Evolutionary conservation across 2,888 invertebrate genomes (phyloP).

Genomic region (Acronicta psi): DNA sequence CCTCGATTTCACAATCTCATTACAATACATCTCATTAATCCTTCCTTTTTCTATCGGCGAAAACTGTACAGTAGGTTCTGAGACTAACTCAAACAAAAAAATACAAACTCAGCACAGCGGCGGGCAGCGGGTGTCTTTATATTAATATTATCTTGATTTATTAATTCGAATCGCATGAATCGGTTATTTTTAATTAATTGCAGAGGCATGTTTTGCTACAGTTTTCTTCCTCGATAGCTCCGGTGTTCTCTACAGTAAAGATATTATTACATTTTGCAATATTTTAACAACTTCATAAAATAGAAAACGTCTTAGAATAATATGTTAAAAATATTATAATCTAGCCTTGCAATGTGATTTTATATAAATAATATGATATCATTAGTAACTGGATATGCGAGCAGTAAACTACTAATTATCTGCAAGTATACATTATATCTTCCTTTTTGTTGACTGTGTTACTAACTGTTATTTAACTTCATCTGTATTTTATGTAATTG

Average conservation of each 20-base stretch:
- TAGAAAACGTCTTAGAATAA: not conserved
- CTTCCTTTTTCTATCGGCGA: no score
- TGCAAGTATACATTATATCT: no score
- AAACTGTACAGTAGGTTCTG: no score
- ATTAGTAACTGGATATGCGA: not conserved
- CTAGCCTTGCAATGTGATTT: slow-evolving; percentile 1
- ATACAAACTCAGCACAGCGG: no score
- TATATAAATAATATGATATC: not conserved
- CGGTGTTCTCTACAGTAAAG: not conserved
- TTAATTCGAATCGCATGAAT: not conserved
- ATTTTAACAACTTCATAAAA: not conserved
- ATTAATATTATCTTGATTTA: no score
- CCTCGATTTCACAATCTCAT: no score
- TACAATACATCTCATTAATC: no score
- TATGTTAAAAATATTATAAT: not conserved
- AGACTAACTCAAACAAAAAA: no score
- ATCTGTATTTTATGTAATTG: no score
- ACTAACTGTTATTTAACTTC: no score
- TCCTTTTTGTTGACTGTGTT: no score
- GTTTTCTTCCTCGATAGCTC: not conserved
- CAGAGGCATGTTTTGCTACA: not conserved
- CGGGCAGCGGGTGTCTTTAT: no score
- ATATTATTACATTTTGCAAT: not conserved
- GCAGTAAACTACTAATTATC: not conserved
- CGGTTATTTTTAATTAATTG: not conserved